phyloP scores from a whole-genome alignment of 2,888 invertebrate genomes.

The Lottia scabra region DNA sequence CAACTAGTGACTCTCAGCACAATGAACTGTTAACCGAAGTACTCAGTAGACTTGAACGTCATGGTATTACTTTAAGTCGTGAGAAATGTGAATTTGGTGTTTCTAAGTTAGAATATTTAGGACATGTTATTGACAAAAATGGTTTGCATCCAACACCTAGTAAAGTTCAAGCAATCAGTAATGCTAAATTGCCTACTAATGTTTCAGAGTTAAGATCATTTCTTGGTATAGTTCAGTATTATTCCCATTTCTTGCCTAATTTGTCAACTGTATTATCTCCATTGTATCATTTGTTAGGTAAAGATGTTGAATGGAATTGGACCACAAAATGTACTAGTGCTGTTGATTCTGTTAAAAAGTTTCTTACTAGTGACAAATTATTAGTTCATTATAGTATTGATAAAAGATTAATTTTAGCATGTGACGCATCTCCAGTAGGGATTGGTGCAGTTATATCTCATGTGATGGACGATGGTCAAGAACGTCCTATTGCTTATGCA shows the following conservation, averaged over 20 bases:
- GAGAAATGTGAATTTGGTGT: background rate
- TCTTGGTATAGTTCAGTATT: slow-evolving; percentile 2
- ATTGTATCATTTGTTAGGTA: slow-evolving; percentile 21
- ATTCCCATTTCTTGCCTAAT: background rate
- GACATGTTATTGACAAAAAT: slow-evolving; percentile 30
- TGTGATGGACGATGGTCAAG: slow-evolving; percentile 24
- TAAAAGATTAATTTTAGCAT: background rate
- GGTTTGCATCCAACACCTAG: slow-evolving; percentile 24
- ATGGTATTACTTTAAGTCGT: background rate
- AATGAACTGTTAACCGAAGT: background rate
- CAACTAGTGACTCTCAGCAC: background rate
- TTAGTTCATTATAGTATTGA: background rate
- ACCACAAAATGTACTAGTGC: background rate
- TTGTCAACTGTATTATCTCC: background rate
- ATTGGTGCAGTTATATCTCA: slow-evolving; percentile 60
- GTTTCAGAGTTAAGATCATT: slow-evolving; percentile 15
- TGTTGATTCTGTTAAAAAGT: background rate
- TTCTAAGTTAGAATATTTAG: slow-evolving; percentile 21
- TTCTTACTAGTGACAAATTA: background rate
- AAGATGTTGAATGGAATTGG: slow-evolving; percentile 32
- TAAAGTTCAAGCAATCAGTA: slow-evolving; percentile 22
- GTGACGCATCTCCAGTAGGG: background rate
- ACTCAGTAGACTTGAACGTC: background rate
- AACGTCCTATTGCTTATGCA: slow-evolving; percentile 66
- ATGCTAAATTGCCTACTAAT: slow-evolving; percentile 9